Evolutionary conservation across 2,113 vertebrate species (phyloP), one percentile per base, ranked within the genome.

Genomic region (Heliornis fulica): DNA sequence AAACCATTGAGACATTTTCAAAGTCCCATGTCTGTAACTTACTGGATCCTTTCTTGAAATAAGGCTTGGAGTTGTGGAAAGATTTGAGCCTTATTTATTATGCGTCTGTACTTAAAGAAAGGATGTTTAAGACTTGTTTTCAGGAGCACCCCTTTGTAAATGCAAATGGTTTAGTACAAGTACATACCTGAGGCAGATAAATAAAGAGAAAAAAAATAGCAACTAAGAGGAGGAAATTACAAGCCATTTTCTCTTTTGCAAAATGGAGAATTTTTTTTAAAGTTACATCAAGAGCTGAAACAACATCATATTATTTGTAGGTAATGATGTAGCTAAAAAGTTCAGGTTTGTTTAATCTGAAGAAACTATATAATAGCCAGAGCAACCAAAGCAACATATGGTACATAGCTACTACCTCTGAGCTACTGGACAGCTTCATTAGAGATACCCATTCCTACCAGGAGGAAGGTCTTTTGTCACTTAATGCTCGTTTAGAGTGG

Each of bases 331-430:
- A 95, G 93, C 93, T 88, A 68, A 86, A 85, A 92, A 66, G 68
- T 95, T 92, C 86, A 89, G 77, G 65, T 87, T 84, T 82, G 28
- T 93, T 91, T 94, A 89, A 77, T 87, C 74, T 91, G 77, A 92
- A 90, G 84, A 94, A 87, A 92, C 83, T 69, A 32, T 61, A 5
- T 83, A 84, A 94, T 76, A 87, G 77, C 78, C 92, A 60, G 90
- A 94, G 70, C 90, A 96, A 96, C 92, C 96, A 95, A 94, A 95
- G 94, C 87, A 89, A 88, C 79, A 48, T 69, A 78, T 25, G 74
- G 77, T 94, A 92, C 82, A 82, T 94, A 92, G 93, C 91, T 92
- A 36, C 93, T 96, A 94, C 94, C 93, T 96, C 92, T 77, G 86
- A 87, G 86, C 86, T 90, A 72, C 80, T 63, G 79, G 76, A 50